A percentile compares a stretch with the other conserved stretches of the same genome.
Conservation (phyloP, 2,888 invertebrate genomes). For the Pseudococcus jackbeardsleyi region DNA sequence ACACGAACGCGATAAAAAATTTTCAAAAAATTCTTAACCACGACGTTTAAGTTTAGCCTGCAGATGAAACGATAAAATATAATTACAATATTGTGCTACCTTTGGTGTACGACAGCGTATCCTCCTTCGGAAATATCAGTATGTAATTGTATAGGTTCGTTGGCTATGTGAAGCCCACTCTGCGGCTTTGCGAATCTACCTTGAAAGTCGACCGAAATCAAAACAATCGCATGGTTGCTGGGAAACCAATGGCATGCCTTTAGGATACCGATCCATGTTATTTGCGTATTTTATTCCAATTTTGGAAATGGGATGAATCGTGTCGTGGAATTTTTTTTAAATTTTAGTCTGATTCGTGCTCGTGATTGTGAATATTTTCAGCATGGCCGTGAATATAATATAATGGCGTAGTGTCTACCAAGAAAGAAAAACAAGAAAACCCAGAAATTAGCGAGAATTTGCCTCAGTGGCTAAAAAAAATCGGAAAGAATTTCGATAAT, state of each 20-base stretch:
- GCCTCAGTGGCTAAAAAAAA: too few relatives aligned
- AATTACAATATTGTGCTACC: background rate
- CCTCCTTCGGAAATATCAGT: slow-evolving; percentile 37
- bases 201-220: background rate
- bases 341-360: background rate
- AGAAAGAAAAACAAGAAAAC: too few relatives aligned
- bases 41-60: background rate
- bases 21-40: background rate
- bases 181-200: slow-evolving; percentile 4
- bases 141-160: background rate
- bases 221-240: background rate
- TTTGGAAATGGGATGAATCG: slow-evolving; percentile 1
- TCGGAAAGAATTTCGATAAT: too few relatives aligned
- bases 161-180: background rate
- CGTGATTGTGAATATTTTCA: too few relatives aligned
- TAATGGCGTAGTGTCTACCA: too few relatives aligned
- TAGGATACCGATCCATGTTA: background rate
- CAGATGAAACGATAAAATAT: slow-evolving; percentile 15
- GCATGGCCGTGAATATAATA: too few relatives aligned
- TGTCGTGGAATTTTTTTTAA: background rate
- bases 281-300: background rate
- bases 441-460: too few relatives aligned
- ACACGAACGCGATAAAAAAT: background rate
- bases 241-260: background rate
- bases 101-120: slow-evolving; percentile 1